Evolutionary conservation across 2,797 vertebrate genomes (phyloP), one percentile per base, ranked within the genome.

Genomic region (Catostomus latipinnis): DNA sequence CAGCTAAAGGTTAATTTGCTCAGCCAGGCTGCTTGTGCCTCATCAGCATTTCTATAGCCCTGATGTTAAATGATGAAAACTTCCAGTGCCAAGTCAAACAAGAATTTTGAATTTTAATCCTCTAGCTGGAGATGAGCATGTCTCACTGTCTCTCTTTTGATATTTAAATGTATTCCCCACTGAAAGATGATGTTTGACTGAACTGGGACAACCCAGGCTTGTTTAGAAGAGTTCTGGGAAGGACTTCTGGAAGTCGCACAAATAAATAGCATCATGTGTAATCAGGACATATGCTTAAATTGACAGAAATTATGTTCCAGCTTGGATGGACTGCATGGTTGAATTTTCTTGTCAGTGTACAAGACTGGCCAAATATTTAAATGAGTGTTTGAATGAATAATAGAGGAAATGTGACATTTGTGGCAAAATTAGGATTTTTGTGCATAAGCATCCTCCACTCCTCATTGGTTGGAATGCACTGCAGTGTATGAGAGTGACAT

Each of bases 131-230:
- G 74, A 77, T 34, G 10, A 65, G 22, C 54, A 56, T 61, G 65
- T 60, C 48, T 74, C 10, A 48, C 52, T 1, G n/a, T 54, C n/a
- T 57, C 60, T 63, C 18, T 68, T 76, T 53, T 75, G 16, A 79
- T 72, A 53, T 82, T 74, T 70, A 65, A 81, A 78, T 53, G 60
- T 50, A 63, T 70, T 84, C 75, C n/a, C 58, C 6, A 16, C 45
- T 67, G 61, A 81, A 75, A 74, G 71, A 82, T 76, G 65, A 56
- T 56, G 14, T 75, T 58, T 84, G 83, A 84, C 80, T 84, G 76
- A 82, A 84, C 76, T 84, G 79, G 83, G 83, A 76, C 80, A 74
- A 69, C 74, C 67, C 52, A 70, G 65, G 57, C 75, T 69, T 74
- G 75, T 82, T 61, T 54, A 34, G 69, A 68, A 45, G 77, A 72